Conservation (phyloP, 2,113 vertebrate species). For the Pomatostomus ruficeps region DNA sequence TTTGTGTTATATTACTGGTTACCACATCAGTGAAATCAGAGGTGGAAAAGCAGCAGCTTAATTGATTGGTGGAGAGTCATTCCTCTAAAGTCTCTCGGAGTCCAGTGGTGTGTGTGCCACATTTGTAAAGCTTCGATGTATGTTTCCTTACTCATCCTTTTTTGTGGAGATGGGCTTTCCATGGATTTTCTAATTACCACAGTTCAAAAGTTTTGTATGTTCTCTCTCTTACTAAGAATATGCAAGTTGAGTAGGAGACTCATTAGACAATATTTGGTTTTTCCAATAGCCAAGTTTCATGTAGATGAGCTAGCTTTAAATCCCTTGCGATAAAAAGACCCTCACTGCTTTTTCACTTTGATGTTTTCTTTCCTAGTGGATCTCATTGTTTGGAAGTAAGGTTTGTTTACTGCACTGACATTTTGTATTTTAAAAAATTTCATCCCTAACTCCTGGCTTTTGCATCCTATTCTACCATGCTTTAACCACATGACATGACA, state of each 20-base stretch:
- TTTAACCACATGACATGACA: not conserved
- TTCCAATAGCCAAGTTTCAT: not conserved
- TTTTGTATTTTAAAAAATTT: not conserved
- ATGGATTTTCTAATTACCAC: not conserved
- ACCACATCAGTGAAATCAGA: not conserved
- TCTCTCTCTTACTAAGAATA: not conserved
- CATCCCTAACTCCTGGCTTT: not conserved
- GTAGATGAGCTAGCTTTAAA: not conserved
- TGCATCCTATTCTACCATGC: not conserved
- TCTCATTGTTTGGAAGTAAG: not conserved
- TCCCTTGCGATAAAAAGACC: not conserved
- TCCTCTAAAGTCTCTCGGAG: not conserved
- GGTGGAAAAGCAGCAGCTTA: not conserved
- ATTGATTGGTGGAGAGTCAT: not conserved
- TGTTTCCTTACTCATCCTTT: not conserved
- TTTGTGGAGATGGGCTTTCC: not conserved
- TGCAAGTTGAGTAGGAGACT: not conserved
- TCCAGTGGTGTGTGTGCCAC: not conserved
- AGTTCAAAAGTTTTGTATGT: not conserved
- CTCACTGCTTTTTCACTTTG: not conserved
- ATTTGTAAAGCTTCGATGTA: not conserved
- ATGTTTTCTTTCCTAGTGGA: not conserved
- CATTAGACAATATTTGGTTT: not conserved
- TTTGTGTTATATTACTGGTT: not conserved
- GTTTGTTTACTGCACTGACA: not conserved